These are phyloP conservation scores for Sebastes iracundus DNA, from an alignment of 2,797 vertebrate genomes.

Conservation along the genomic window DNA sequence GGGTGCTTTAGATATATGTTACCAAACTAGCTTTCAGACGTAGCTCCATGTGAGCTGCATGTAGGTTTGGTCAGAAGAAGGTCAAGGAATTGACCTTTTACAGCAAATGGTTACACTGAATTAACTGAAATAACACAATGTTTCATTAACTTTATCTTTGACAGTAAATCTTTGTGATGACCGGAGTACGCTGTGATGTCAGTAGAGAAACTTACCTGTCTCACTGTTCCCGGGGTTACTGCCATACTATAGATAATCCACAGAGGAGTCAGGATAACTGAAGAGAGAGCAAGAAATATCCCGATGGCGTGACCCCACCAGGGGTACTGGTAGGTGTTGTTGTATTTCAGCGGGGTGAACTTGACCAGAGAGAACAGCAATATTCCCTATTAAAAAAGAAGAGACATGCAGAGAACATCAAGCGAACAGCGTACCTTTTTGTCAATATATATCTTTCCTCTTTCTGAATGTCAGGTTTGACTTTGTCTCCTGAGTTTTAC, in stretches of 20 bases:
- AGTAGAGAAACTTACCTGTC: background rate
- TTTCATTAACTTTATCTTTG: no score
- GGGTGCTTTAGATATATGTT: no score
- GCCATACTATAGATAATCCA: background rate
- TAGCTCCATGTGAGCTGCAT: background rate
- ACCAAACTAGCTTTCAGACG: background rate
- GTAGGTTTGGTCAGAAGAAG: background rate
- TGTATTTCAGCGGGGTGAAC: conserved; percentile 72
- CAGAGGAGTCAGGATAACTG: conserved; percentile 13
- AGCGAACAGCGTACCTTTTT: background rate
- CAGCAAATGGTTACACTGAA: background rate
- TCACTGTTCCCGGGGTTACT: background rate
- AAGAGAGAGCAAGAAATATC: conserved; percentile 69
- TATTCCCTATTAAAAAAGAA: conserved; percentile 46
- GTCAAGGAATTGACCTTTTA: background rate
- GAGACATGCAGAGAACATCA: background rate
- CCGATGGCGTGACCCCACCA: conserved; percentile 74
- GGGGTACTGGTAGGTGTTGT: conserved; percentile 74
- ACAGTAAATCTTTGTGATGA: background rate
- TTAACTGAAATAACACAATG: background rate
- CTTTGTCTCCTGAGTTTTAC: background rate
- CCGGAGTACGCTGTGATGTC: no score
- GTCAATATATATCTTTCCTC: background rate
- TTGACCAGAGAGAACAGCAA: conserved; percentile 64
- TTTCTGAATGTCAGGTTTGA: background rate